Evolutionary conservation across 2,797 vertebrate species (phyloP), one percentile per base, ranked within the genome.

Genomic region (Mormyrus proboscirostris): DNA sequence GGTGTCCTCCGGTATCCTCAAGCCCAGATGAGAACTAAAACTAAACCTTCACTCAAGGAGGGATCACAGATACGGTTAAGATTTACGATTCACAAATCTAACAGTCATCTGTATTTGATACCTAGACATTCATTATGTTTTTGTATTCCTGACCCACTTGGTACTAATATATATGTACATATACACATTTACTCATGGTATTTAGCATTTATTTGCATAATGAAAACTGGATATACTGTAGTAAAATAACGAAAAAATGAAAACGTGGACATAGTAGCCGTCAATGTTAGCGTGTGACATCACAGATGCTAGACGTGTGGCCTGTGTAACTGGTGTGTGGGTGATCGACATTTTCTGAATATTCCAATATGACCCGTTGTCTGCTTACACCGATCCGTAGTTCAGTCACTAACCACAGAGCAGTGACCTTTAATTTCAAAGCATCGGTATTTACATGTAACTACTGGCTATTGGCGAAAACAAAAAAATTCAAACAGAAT

Each of bases 381-480:
- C 73, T 3, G 8, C 50, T 57, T 38, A 14, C 29, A n/a, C 16
- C 88, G 3, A 25, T 79, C 9, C 1, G n/a, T 33, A 10, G 41
- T 57, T 33, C 79, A 19, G 41, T 16, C 53, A 44, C 16, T 25
- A 41, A 22, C 22, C 51, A 53, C 25, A 49, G 8, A 4, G 14
- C 88, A 29, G 29, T 89, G 41, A n/a, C 82, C 55, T 65, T 85
- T 62, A 8, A 33, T 12, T 85, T 49, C 57, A 41, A 65, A 65
- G 29, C 47, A 59, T 33, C 19, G 19, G 14, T 29, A 50, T 89
- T 89, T 89, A 89, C 85, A 89, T 89, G 69, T 69, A 69, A 59
- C 57, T 89, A 47, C 82, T 4, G 22, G 82, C 53, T 47, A 50
- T 9, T n/a, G 38, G n/a, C 1, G 22, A 51, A 82, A 25, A 33